Evolutionary conservation across 2,888 invertebrate genomes (phyloP), one percentile per base, ranked within the genome.

Genomic region (Myopa tessellatipennis): DNA sequence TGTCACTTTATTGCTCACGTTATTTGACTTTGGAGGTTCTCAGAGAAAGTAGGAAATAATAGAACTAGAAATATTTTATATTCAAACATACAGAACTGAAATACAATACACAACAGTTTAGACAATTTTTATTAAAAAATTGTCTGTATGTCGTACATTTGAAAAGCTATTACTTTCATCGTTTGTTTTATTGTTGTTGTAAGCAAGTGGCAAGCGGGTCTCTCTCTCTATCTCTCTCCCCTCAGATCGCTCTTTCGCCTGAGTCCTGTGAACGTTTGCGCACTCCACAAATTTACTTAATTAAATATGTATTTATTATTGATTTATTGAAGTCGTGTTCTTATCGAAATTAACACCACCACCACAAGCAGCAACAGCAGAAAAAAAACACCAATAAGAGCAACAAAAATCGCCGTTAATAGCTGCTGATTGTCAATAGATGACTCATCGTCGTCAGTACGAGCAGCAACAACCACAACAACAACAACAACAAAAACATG

Each of bases 231-330:
- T 26, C 26, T 40, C n/a, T 26, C 69, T 4, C 58, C 12, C 14
- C 60, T 45, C 60, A 2, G 18, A 16, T 26, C 34, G n/a, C 52
- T 34, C 38, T 38, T 38, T n/a, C 55, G 55, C 5, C 55, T 5
- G 55, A n/a, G 1, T n/a, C 55, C 14, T 12, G 65, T 63, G 55
- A 14, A 38, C 71, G 58, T 38, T 18, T n/a, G 74, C 65, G 75
- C 55, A 50, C 58, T 60, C 68, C 18, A 69, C 68, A 58, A 75
- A 75, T 70, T 77, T 50, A n/a, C 68, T 79, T 76, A 78, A 78
- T 76, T 74, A 61, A 80, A 80, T 78, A 79, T 80, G 77, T 78
- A 78, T 80, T 78, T 78, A 77, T 76, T 80, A 74, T 77, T 75
- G 77, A 76, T 78, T 78, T 77, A 76, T 75, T 78, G 76, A 76